phyloP scores from a whole-genome alignment of 1,140 invertebrate genomes.

The Brachionus plicatilis region DNA sequence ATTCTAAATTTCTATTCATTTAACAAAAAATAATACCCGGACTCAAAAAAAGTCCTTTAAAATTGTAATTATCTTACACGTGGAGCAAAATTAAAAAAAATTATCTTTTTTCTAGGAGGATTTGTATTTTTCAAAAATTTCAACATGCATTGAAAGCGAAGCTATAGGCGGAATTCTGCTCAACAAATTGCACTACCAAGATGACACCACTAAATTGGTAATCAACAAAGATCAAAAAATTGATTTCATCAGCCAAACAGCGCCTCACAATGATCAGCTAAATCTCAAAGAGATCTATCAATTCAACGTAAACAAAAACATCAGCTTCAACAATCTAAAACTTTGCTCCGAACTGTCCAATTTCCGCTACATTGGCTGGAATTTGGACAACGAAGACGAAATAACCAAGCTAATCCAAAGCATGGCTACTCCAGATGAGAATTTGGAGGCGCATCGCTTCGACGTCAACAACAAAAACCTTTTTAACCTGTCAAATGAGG shows the following conservation, averaged over 20 bases:
- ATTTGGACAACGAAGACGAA: conserved; percentile 29
- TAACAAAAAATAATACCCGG: background rate
- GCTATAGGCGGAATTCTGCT: conserved; percentile 27
- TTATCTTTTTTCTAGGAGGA: conserved; percentile 26
- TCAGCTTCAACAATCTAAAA: background rate
- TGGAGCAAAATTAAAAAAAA: background rate
- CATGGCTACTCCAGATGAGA: background rate
- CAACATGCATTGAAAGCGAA: conserved; percentile 38
- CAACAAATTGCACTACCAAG: conserved; percentile 11
- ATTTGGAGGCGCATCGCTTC: conserved; percentile 31
- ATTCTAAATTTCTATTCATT: background rate
- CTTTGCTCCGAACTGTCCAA: conserved; percentile 18
- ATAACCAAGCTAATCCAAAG: conserved; percentile 1
- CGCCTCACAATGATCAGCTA: background rate
- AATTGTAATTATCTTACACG: background rate
- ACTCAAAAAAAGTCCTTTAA: background rate
- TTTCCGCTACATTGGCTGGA: conserved; percentile 37
- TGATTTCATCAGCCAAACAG: background rate
- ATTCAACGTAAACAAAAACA: background rate
- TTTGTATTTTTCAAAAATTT: conserved; percentile 38
- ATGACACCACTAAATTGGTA: background rate
- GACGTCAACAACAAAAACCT: conserved; percentile 2
- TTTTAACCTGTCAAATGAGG: background rate
- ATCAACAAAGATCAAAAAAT: conserved; percentile 35
- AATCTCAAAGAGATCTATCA: background rate